phyloP scores from a whole-genome alignment of 1,140 invertebrate genomes.

The Euwallacea similis region DNA sequence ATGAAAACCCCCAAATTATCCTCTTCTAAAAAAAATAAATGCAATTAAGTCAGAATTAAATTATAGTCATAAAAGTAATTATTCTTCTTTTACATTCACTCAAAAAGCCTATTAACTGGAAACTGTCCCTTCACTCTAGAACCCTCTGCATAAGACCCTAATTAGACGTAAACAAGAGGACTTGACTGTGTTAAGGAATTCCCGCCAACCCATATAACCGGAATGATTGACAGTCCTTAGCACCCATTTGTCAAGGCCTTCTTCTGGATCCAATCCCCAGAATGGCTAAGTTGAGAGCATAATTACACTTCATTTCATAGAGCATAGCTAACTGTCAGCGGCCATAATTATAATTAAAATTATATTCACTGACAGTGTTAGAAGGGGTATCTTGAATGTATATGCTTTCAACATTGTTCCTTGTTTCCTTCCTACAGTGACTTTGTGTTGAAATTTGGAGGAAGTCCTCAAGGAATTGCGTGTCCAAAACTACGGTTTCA shows the following conservation, averaged over 20 bases:
- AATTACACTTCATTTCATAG: constrained; percentile 15
- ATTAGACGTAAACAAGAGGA: no score
- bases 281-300: background rate
- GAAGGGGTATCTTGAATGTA: constrained; percentile 17
- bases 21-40: no score
- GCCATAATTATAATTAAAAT: constrained; percentile 19
- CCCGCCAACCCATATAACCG: background rate
- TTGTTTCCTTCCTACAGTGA: constrained; percentile 5
- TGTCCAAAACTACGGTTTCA: constrained; percentile 12
- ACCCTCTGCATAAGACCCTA: no score
- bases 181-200: no score
- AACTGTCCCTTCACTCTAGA: no score
- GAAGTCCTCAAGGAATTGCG: constrained; percentile 5
- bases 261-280: background rate
- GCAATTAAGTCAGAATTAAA: no score
- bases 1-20: no score
- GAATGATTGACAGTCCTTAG: background rate
- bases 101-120: no score
- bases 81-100: no score
- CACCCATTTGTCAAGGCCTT: background rate
- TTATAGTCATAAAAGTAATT: no score
- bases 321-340: background rate
- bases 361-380: constrained; percentile 10
- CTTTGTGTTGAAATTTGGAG: background rate
- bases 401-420: background rate